Percentiles rank a stretch among this genome's conserved stretches.
Conservation (phyloP, 2,888 invertebrate genomes). For the Salpingus planirostris region DNA sequence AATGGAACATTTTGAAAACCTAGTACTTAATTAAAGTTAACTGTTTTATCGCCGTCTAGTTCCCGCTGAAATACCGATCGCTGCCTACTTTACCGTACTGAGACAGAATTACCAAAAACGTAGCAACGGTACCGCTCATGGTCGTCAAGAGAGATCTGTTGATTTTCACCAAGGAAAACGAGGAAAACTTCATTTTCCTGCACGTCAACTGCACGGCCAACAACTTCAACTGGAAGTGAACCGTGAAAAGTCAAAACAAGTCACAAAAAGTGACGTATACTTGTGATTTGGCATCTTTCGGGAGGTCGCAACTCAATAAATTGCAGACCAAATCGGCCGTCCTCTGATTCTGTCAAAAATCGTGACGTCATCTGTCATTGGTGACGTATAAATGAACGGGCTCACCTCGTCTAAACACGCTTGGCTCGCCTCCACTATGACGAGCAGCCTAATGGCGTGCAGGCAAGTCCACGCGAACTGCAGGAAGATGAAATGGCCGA, state of each 20-base stretch:
- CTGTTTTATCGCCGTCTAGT: too few relatives aligned
- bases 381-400: too few relatives aligned
- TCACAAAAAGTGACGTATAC: too few relatives aligned
- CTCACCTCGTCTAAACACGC: slow-evolving; percentile 39
- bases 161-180: slow-evolving; percentile 46
- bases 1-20: too few relatives aligned
- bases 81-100: slow-evolving; percentile 4
- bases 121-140: slow-evolving; percentile 7
- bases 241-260: too few relatives aligned
- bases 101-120: slow-evolving; percentile 9
- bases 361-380: too few relatives aligned
- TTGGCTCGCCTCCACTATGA: slow-evolving; percentile 49
- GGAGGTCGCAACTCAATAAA: slow-evolving; percentile 1
- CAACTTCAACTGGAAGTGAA: slow-evolving; percentile 32
- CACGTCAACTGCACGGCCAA: slow-evolving; percentile 38
- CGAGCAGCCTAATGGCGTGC: slow-evolving; percentile 42
- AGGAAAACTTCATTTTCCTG: slow-evolving; percentile 43
- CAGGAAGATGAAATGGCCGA: slow-evolving; percentile 39
- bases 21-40: too few relatives aligned
- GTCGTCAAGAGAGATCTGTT: slow-evolving; percentile 47
- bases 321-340: slow-evolving; percentile 6
- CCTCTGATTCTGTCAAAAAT: slow-evolving; percentile 19
- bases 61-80: background rate
- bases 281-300: slow-evolving; percentile 2
- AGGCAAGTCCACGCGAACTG: slow-evolving; percentile 46